phyloP scores from a whole-genome alignment of 2,113 vertebrate genomes.

The Aphelocoma coerulescens region DNA sequence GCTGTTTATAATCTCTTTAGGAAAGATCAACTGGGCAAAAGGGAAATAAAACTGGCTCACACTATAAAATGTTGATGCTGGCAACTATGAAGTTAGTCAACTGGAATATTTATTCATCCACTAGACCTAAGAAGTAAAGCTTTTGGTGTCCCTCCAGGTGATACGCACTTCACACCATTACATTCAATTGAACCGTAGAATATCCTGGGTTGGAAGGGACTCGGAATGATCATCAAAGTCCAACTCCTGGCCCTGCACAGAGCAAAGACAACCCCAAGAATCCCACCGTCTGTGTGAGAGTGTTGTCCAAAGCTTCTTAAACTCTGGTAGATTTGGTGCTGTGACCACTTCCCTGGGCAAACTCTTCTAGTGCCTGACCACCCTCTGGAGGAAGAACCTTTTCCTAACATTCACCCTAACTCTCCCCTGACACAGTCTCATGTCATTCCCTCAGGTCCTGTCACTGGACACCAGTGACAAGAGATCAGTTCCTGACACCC shows the following conservation, averaged over 20 bases:
- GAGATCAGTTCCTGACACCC: background rate
- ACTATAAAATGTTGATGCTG: background rate
- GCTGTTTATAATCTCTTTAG: constrained; percentile 21
- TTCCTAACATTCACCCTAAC: background rate
- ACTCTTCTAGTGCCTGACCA: background rate
- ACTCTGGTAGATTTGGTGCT: background rate
- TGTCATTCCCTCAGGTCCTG: background rate
- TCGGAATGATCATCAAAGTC: background rate
- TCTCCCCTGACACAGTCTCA: background rate
- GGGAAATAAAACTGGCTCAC: background rate
- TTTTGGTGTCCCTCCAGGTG: background rate
- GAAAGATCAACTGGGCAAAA: background rate
- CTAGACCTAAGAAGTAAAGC: background rate
- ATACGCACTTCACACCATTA: background rate
- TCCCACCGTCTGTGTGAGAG: background rate
- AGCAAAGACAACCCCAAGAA: background rate
- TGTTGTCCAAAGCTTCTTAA: background rate
- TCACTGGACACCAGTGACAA: background rate
- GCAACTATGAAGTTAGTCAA: background rate
- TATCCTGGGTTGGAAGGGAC: no score
- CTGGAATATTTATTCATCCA: background rate
- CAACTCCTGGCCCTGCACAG: background rate
- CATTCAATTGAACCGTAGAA: background rate
- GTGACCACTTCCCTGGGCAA: background rate
- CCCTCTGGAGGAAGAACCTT: background rate